Evolutionary conservation across 2,797 vertebrate genomes (phyloP).

Genomic region (Margarornis squamiger): DNA sequence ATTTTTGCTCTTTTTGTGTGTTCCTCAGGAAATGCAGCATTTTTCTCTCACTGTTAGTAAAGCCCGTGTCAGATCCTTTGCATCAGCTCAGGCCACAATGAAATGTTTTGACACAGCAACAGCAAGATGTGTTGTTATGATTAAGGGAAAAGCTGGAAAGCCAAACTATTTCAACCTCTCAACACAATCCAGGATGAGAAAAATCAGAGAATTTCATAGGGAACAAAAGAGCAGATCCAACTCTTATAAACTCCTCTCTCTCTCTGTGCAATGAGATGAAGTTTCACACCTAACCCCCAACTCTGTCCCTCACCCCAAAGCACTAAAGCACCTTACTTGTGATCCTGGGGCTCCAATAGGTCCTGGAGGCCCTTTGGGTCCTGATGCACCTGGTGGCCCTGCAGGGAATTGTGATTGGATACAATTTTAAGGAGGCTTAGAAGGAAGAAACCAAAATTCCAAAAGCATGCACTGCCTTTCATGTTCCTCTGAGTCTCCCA

Average conservation of each 20-base stretch:
- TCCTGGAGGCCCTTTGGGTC: slow-evolving; percentile 78
- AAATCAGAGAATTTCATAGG: not conserved
- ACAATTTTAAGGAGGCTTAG: not conserved
- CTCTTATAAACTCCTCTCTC: not conserved
- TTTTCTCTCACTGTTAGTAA: not conserved
- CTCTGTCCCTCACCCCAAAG: not conserved
- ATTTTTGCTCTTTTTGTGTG: not conserved
- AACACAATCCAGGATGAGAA: not conserved
- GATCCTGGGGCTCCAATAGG: slow-evolving; percentile 74
- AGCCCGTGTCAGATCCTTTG: slow-evolving; percentile 12
- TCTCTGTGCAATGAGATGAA: not conserved
- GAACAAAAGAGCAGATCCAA: not conserved
- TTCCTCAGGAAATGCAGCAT: not conserved
- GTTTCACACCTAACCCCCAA: not conserved
- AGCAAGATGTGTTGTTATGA: not conserved
- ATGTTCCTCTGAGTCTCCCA: not conserved
- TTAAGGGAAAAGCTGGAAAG: not conserved
- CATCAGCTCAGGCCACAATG: not conserved
- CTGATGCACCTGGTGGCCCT: slow-evolving; percentile 80
- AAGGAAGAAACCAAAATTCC: not conserved
- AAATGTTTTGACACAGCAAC: slow-evolving; percentile 23
- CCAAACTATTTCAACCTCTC: not conserved
- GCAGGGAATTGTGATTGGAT: slow-evolving; percentile 13
- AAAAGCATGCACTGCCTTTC: not conserved
- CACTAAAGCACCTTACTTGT: slow-evolving; percentile 64